A percentile compares a stretch with the other conserved stretches of the same genome.
phyloP scores from a whole-genome alignment of 2,797 vertebrate species.

The Silurus lanzhouensis region DNA sequence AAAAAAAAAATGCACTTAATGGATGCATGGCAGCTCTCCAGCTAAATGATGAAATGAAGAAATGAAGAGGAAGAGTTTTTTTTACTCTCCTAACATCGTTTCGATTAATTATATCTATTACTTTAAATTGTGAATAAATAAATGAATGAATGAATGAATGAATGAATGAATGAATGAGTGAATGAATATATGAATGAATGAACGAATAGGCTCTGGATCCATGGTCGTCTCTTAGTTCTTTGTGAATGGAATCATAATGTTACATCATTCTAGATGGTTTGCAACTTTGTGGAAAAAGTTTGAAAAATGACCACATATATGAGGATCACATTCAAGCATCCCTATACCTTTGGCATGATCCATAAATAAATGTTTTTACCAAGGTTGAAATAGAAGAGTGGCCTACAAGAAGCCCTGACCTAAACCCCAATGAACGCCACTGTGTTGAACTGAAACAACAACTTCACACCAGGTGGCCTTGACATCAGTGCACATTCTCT shows the following conservation, averaged over 20 bases:
- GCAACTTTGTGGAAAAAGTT: background rate
- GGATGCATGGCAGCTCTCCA: background rate
- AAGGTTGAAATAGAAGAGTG: background rate
- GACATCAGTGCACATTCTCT: background rate
- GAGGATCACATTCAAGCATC: background rate
- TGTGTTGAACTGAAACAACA: background rate
- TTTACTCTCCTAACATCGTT: background rate
- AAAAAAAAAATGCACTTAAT: background rate
- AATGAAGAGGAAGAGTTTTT: background rate
- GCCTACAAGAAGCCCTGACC: background rate
- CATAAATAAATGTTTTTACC: slow-evolving; percentile 6
- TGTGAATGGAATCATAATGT: background rate
- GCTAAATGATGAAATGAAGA: background rate
- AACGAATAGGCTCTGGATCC: background rate
- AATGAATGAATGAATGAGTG: no score
- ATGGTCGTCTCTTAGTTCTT: background rate
- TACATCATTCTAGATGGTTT: background rate
- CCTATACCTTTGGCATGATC: background rate
- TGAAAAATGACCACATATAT: background rate
- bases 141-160: background rate
- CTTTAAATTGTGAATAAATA: background rate
- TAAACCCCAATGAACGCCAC: background rate
- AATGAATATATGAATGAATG: no score
- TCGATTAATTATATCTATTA: background rate
- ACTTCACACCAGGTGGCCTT: background rate